These are phyloP conservation scores for Esperia sulphurella DNA, from an alignment of 2,888 invertebrate genomes.

Conservation along the genomic window DNA sequence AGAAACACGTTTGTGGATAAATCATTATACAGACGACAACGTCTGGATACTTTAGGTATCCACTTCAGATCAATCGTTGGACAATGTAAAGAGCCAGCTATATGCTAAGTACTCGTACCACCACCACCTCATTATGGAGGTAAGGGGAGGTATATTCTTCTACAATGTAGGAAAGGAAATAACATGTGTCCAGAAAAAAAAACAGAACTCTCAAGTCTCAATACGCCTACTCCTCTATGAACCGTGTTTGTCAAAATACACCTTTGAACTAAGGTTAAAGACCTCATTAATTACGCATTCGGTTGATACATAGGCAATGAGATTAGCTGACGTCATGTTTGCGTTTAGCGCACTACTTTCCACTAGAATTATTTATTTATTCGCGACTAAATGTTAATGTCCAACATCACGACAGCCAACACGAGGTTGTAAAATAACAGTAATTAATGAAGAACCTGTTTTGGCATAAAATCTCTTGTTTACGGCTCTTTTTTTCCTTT, in stretches of 20 bases:
- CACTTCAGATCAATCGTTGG: too few species aligned
- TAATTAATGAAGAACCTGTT: not conserved
- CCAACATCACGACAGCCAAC: not conserved
- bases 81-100: not conserved
- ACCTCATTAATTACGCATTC: slow-evolving; percentile 32
- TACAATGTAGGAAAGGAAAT: too few species aligned
- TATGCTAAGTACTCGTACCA: too few species aligned
- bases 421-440: not conserved
- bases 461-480: not conserved
- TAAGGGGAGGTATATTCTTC: too few species aligned
- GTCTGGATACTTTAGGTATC: too few species aligned
- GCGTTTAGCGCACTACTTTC: slow-evolving; percentile 28
- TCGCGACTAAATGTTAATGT: not conserved
- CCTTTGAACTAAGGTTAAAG: slow-evolving; percentile 21
- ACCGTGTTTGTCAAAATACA: not conserved
- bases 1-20: too few species aligned
- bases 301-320: slow-evolving; percentile 34
- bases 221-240: not conserved
- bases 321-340: slow-evolving; percentile 35
- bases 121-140: too few species aligned
- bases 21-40: too few species aligned
- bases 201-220: too few species aligned
- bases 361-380: slow-evolving; percentile 24
- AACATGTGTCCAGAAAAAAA: too few species aligned
- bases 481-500: too few species aligned